A percentile compares a stretch with the other conserved stretches of the same genome.
Conservation (phyloP, 2,888 invertebrate genomes). For the Drosophila subsilvestris region DNA sequence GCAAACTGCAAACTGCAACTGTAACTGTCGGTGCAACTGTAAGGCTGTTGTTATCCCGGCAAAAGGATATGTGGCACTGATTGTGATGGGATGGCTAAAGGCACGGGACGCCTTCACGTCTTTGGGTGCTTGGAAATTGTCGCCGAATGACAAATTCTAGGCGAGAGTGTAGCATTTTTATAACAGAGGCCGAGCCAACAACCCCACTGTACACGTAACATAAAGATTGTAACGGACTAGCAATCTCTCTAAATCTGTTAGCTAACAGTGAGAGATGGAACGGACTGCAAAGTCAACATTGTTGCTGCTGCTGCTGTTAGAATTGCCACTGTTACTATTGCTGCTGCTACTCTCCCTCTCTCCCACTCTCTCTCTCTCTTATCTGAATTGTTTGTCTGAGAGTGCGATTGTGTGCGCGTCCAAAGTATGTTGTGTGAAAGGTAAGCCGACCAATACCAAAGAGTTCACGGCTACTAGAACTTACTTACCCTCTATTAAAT, state of each 20-base stretch:
- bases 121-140: constrained; percentile 70
- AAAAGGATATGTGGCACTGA: background rate
- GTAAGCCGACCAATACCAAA: background rate
- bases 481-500: background rate
- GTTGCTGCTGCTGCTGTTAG: background rate
- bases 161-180: constrained; percentile 22
- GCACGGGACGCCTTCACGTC: constrained; percentile 61
- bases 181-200: constrained; percentile 10
- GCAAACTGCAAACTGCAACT: background rate
- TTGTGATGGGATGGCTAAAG: constrained; percentile 22
- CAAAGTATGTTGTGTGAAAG: background rate
- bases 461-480: too few relatives aligned
- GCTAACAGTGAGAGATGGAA: too few relatives aligned
- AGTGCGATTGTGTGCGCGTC: background rate
- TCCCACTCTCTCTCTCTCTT: background rate
- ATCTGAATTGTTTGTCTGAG: background rate
- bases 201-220: too few relatives aligned
- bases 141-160: constrained; percentile 54
- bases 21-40: background rate
- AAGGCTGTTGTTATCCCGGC: constrained; percentile 14
- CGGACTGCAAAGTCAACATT: too few relatives aligned
- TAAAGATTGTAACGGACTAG: too few relatives aligned
- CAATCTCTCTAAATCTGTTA: too few relatives aligned
- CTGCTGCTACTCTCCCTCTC: background rate
- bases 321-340: background rate